phyloP scores from a whole-genome alignment of 2,888 invertebrate species.

The Oegoconia quadripuncta region DNA sequence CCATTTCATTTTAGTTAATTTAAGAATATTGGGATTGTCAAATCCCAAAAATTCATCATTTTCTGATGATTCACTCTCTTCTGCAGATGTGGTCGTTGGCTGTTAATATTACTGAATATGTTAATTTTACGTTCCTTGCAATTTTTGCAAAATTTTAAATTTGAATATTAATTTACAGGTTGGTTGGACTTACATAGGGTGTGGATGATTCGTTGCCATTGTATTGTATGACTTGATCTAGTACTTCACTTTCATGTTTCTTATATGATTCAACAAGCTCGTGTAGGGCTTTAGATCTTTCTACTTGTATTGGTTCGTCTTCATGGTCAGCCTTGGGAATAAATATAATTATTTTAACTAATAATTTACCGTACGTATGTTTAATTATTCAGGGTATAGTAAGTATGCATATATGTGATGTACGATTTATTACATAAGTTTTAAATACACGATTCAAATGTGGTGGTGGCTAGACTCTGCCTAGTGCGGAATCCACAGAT shows the following conservation, averaged over 20 bases:
- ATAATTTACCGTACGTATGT: no score
- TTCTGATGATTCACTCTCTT: conserved; percentile 34
- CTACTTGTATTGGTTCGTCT: conserved; percentile 49
- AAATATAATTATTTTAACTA: no score
- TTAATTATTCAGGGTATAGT: no score
- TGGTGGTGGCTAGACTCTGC: no score
- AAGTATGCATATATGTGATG: no score
- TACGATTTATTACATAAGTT: no score
- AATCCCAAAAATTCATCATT: conserved; percentile 23
- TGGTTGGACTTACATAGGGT: conserved; percentile 33
- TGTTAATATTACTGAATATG: conserved; percentile 21
- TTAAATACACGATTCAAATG: no score
- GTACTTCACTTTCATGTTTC: conserved; percentile 18
- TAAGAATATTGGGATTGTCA: conserved; percentile 49
- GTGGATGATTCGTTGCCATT: conserved; percentile 23
- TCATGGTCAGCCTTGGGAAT: conserved; percentile 12
- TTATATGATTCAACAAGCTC: conserved; percentile 47
- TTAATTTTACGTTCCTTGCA: neutral
- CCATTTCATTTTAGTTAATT: conserved; percentile 68
- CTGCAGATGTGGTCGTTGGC: conserved; percentile 30
- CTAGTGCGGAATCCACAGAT: no score
- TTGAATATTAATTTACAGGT: conserved; percentile 1
- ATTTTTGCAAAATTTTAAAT: neutral
- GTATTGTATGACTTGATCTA: conserved; percentile 13
- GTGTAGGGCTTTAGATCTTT: conserved; percentile 58